Conservation (phyloP, 2,113 vertebrate genomes). For the Nyctibius bracteatus region DNA sequence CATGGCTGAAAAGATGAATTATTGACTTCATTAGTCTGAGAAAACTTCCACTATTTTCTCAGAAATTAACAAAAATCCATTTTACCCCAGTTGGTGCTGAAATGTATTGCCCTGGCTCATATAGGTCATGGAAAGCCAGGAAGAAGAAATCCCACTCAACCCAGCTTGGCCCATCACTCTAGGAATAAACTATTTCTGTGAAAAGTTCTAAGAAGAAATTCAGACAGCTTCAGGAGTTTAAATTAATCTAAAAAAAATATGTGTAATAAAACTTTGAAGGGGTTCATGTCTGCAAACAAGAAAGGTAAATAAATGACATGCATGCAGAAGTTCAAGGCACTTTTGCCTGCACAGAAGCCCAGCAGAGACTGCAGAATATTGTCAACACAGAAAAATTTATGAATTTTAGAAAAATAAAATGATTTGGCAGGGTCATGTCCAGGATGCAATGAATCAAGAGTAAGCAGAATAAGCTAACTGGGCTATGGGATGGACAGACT, state of each 20-base stretch:
- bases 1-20: not conserved
- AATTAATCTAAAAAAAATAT: not conserved
- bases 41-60: not conserved
- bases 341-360: not conserved
- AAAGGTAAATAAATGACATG: not conserved
- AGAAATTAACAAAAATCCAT: not conserved
- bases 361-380: not conserved
- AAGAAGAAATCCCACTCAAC: not conserved
- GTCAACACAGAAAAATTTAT: not conserved
- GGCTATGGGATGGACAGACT: not conserved
- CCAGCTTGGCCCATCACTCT: not conserved
- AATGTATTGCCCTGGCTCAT: not conserved
- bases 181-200: not conserved
- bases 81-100: fast-evolving
- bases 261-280: not conserved
- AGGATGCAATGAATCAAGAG: not conserved
- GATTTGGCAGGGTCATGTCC: not conserved
- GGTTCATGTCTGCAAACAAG: not conserved
- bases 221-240: not conserved
- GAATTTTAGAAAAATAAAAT: not conserved
- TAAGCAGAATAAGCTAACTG: not conserved
- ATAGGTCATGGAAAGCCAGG: not conserved
- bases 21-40: not conserved
- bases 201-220: not conserved
- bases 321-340: not conserved